phyloP scores from a whole-genome alignment of 2,888 invertebrate genomes.

The Parnassius smintheus region DNA sequence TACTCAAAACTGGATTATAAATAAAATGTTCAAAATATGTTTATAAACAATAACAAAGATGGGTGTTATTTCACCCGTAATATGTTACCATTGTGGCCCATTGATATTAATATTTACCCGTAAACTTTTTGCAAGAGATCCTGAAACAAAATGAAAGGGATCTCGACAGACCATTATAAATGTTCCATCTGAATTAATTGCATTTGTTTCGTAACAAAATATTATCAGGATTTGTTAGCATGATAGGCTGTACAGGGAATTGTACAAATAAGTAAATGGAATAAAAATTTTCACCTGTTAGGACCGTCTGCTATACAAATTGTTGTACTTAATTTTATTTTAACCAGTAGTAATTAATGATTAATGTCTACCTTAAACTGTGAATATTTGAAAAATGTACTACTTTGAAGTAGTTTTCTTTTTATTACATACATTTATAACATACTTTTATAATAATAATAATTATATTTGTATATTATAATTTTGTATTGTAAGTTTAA shows the following conservation, averaged over 20 bases:
- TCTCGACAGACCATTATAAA: conserved; percentile 46
- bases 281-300: conserved; percentile 42
- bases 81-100: conserved; percentile 3
- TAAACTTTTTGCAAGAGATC: conserved; percentile 8
- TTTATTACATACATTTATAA: no score
- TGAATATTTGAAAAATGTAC: no score
- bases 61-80: neutral
- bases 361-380: no score
- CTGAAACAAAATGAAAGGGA: conserved; percentile 37
- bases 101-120: conserved; percentile 8
- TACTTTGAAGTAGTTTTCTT: no score
- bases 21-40: no score
- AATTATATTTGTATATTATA: no score
- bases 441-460: no score
- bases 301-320: conserved; percentile 45
- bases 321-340: conserved; percentile 30
- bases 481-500: no score
- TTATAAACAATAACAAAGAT: neutral
- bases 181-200: conserved; percentile 57
- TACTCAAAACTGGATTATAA: no score
- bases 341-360: conserved; percentile 15
- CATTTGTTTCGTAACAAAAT: conserved; percentile 55
- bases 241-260: conserved; percentile 39
- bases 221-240: conserved; percentile 47
- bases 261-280: conserved; percentile 48